A percentile compares a stretch with the other conserved stretches of the same genome.
Evolutionary conservation across 1,140 invertebrate species (phyloP).

Genomic region (Sinonovacula constricta): DNA sequence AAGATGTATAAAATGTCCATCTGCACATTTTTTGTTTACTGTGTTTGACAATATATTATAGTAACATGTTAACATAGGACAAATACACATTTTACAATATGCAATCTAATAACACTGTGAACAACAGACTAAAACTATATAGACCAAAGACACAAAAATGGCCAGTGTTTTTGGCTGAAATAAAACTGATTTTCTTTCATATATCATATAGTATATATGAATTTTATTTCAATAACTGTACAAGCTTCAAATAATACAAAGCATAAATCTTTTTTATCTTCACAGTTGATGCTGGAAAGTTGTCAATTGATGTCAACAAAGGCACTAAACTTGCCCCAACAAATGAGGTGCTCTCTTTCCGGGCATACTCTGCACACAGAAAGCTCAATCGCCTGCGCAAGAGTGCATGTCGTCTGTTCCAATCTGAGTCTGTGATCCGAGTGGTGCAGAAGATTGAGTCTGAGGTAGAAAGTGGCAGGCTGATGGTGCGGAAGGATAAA

Average conservation of each 20-base stretch:
- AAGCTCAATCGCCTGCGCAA: constrained; percentile 78
- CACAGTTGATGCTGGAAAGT: constrained; percentile 74
- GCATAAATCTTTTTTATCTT: neutral
- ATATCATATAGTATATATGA: too few relatives aligned
- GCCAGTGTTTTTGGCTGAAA: too few relatives aligned
- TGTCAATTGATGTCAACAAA: constrained; percentile 61
- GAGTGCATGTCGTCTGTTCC: constrained; percentile 78
- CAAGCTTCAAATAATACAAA: neutral
- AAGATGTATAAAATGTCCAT: too few relatives aligned
- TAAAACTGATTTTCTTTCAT: too few relatives aligned
- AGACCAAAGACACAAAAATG: too few relatives aligned
- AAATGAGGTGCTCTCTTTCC: constrained; percentile 79
- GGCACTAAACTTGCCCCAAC: constrained; percentile 75
- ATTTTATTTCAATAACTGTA: too few relatives aligned
- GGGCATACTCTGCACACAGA: constrained; percentile 77
- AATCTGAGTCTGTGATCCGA: constrained; percentile 73
- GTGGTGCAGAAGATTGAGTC: constrained; percentile 78
- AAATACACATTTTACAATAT: too few relatives aligned
- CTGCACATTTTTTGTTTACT: too few relatives aligned
- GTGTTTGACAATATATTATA: too few relatives aligned
- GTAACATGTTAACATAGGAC: too few relatives aligned
- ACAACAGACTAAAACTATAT: too few relatives aligned
- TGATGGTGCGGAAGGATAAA: constrained; percentile 78
- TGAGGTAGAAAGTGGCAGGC: constrained; percentile 77
- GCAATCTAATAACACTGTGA: too few relatives aligned